Evolutionary conservation across 23 tunicate genomes (phyloP), one percentile per base, ranked within the genome.

Genomic region (Corella eumyota): DNA sequence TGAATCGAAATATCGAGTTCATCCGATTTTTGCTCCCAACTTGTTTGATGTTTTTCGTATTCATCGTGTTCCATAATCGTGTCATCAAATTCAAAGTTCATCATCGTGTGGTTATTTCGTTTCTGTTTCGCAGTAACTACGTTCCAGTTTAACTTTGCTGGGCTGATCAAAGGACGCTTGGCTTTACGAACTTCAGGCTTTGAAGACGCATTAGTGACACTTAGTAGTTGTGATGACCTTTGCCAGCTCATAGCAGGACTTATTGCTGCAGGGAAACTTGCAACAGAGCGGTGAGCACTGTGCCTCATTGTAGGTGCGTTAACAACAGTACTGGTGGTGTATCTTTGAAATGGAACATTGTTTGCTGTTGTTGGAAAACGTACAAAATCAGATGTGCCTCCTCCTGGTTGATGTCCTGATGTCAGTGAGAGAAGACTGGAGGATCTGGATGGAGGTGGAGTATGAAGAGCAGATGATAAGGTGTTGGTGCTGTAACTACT

Each of bases 381-480:
- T 20, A 52, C 25, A 27, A 5, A 21, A 25, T 23, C 5, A 24
- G 15, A 38, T 2, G 34, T 32, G 29, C 1, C 4, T 11, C 22
- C 44, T 6, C 21, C 46, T 28, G 32, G 24, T 2, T 49, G 2
- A 7, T 66, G 60, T 1, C 60, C 61, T 5, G 73, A 76, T 1
- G 83, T 23, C 15, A 74, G 48, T 3, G 80, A 74, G 7, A 76
- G 67, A 19, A 76, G 68, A 34, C 83, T 76, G 34, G 83, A 76
- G 47, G 83, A 66, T 45, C 83, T 58, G 22, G 83, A 76, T 5
- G 83, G 83, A 24, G 83, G 83, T 29, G 83, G 83, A 20, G 83
- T 76, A 32, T 67, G 73, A 60, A 76, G 45, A 59, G 68, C 45
- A 3, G 83, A 67, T 30, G 83, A 65, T 22, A 76, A 34, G 9